phyloP scores from a whole-genome alignment of 2,888 invertebrate genomes.

The Drosophila robusta region DNA sequence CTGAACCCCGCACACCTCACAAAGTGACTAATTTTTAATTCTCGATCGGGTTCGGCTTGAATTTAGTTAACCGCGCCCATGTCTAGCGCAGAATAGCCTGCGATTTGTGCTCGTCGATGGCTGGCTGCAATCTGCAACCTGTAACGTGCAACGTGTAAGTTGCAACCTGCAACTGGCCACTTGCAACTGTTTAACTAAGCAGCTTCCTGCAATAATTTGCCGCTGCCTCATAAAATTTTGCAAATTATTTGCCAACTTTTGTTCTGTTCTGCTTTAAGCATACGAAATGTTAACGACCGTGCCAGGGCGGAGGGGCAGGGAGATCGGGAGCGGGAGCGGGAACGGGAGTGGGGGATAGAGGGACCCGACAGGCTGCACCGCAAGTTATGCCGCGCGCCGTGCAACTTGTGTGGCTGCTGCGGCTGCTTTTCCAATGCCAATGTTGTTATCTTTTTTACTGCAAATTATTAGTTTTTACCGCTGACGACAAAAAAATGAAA shows the following conservation, averaged over 20 bases:
- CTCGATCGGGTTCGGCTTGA: not conserved
- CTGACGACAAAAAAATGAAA: slow-evolving; percentile 70
- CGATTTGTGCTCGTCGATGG: not conserved
- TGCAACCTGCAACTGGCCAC: slow-evolving; percentile 27
- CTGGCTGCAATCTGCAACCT: not conserved
- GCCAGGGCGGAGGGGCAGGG: not conserved
- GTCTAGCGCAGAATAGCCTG: not conserved
- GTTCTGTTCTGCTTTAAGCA: slow-evolving; percentile 61
- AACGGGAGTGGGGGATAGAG: not conserved
- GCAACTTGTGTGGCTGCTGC: slow-evolving; percentile 69
- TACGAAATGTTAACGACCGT: slow-evolving; percentile 45
- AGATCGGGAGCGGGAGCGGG: not conserved
- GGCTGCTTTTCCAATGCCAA: slow-evolving; percentile 55
- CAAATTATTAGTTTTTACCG: slow-evolving; percentile 78
- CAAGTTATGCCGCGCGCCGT: slow-evolving; percentile 59
- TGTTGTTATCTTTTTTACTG: slow-evolving; percentile 79
- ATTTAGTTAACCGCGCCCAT: slow-evolving; percentile 1
- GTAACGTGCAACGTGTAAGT: slow-evolving; percentile 5
- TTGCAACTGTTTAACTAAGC: slow-evolving; percentile 64
- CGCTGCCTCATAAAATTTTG: slow-evolving; percentile 71
- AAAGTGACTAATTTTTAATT: not conserved
- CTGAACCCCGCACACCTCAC: no score
- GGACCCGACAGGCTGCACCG: slow-evolving; percentile 8
- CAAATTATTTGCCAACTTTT: slow-evolving; percentile 77
- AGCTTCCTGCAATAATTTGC: slow-evolving; percentile 61